Base-by-base conservation (phyloP, 2,797 vertebrate genomes). In the Psittacula derbiana region DNA sequence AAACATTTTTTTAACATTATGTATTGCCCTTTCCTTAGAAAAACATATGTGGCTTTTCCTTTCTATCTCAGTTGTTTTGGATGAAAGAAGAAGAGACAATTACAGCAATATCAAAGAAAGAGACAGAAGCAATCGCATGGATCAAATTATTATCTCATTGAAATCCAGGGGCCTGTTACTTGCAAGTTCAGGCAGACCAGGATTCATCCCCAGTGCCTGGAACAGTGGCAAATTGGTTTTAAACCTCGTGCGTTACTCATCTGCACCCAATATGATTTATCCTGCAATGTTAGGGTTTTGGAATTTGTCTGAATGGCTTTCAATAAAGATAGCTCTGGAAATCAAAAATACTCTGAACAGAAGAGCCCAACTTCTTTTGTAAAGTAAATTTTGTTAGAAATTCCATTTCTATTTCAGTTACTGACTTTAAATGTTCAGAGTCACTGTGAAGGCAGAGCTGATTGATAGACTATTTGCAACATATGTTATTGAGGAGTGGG, bases 81-180 rank as follows among this genome's bases (percentile, higher is more conserved):
- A 94, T 96, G 94, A 96, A 93, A 95, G 79, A 73, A 96, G 91
- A 91, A 72, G 90, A 86, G 73, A 64, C 91, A 96, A 91, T 95
- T 95, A 90, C 66, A 80, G 88, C 47, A 92, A 73, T 96, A 94
- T 96, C 95, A 96, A 96, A 97, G 91, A 88, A 95, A 40, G 80
- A 92, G 90, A 86, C 91, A 95, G 94, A 91, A 92, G 92, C 74
- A 91, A 92, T 96, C 4, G 21, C 92, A 92, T 95, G 88, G 91
- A 91, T 92, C 92, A 94, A 92, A 96, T 96, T 94, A 97, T 93
- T 95, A 88, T 86, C 94, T 92, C 94, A 95, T 82, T 96, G 94
- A 88, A 86, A 91, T 81, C 94, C 80, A 86, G 71, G 18, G 73
- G 46, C 62, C 87, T 86, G 72, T 88, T 95, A 85, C 76, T 91